Evolutionary conservation across 1,140 invertebrate genomes (phyloP).

Genomic region (Philotrypesis tridentata): DNA sequence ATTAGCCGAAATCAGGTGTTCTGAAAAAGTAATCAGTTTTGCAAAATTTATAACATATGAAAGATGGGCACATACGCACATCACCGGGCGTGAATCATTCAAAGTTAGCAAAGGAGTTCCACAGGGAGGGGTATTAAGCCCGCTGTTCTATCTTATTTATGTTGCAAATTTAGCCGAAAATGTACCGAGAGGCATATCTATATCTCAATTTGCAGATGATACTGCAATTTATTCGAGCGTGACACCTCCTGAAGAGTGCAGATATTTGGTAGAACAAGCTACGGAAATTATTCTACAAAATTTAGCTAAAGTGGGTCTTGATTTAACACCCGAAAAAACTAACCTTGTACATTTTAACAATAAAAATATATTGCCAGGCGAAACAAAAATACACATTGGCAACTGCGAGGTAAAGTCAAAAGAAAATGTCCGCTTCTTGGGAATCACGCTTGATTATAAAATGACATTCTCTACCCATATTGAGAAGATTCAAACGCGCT

Average conservation of each 20-base stretch:
- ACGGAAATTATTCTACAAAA: no score
- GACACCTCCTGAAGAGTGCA: not conserved
- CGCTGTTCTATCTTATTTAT: no score
- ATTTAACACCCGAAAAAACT: constrained; percentile 3
- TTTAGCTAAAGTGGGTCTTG: not conserved
- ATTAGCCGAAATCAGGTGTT: not conserved
- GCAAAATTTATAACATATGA: not conserved
- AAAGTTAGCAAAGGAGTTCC: no score
- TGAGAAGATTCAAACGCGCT: not conserved
- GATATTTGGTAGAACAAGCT: not conserved
- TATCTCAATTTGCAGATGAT: constrained; percentile 8
- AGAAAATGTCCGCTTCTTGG: not conserved
- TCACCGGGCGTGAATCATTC: not conserved
- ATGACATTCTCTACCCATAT: not conserved
- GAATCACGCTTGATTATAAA: not conserved
- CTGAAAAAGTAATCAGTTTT: not conserved
- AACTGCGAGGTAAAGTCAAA: not conserved
- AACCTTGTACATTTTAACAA: constrained; percentile 6
- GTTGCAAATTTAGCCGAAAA: no score
- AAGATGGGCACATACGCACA: not conserved
- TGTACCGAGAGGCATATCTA: not conserved
- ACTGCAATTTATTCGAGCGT: not conserved
- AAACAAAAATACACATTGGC: not conserved
- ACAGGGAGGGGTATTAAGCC: no score
- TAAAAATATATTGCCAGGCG: not conserved